A percentile compares a stretch with the other conserved stretches of the same genome.
phyloP scores from a whole-genome alignment of 1,140 invertebrate species.

The Platorchestia sp. region DNA sequence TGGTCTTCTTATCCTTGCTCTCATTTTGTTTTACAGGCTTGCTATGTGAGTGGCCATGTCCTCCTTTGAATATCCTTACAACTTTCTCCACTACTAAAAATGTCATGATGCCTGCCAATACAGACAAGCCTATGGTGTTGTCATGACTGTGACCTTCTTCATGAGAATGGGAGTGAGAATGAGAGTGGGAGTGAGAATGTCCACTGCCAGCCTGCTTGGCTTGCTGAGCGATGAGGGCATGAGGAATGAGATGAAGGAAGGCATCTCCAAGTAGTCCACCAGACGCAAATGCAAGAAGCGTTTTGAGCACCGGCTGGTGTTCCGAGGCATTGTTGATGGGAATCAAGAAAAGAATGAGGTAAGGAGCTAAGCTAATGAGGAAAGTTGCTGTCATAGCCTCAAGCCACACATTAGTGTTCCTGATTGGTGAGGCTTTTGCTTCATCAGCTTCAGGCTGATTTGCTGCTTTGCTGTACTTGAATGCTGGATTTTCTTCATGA shows the following conservation, averaged over 20 bases:
- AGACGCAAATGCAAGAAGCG: slow-evolving; percentile 93
- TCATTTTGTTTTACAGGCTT: slow-evolving; percentile 69
- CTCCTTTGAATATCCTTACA: slow-evolving; percentile 89
- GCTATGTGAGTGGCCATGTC: slow-evolving; percentile 76
- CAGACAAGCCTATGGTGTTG: slow-evolving; percentile 89
- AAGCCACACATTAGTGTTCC: slow-evolving; percentile 77
- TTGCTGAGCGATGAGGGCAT: slow-evolving; percentile 81
- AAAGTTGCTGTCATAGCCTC: slow-evolving; percentile 89
- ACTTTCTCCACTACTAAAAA: slow-evolving; percentile 95
- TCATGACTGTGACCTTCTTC: slow-evolving; percentile 79
- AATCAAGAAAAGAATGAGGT: slow-evolving; percentile 93
- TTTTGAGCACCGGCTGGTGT: slow-evolving; percentile 87
- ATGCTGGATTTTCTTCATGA: slow-evolving; percentile 76
- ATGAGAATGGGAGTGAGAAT: slow-evolving; percentile 74
- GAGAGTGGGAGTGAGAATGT: slow-evolving; percentile 75
- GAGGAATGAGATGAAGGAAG: slow-evolving; percentile 96
- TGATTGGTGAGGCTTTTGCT: background rate
- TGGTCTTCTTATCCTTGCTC: slow-evolving; percentile 73
- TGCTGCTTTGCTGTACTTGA: slow-evolving; percentile 82
- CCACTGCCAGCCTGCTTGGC: slow-evolving; percentile 72
- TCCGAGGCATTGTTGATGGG: slow-evolving; percentile 90
- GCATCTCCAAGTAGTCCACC: slow-evolving; percentile 96
- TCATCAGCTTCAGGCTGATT: slow-evolving; percentile 74
- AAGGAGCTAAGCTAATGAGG: slow-evolving; percentile 93
- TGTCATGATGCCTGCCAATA: slow-evolving; percentile 89